phyloP scores from a whole-genome alignment of 2,113 vertebrate genomes.

The Accipiter virgatus region DNA sequence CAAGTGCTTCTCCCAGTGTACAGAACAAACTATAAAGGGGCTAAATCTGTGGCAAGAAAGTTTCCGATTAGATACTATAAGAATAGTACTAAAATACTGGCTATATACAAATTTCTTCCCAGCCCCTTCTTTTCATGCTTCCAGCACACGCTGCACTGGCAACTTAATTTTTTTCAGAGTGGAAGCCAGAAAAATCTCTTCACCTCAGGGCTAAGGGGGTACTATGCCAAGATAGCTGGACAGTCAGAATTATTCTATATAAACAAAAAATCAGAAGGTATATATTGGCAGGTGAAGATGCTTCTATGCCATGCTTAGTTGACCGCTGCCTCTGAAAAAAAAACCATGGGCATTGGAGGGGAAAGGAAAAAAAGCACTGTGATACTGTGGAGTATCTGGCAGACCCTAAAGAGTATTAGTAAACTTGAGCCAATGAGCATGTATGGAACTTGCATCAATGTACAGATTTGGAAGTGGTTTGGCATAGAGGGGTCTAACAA shows the following conservation, averaged over 20 bases:
- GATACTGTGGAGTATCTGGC: not conserved
- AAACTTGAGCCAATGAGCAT: not conserved
- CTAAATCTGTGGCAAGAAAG: not conserved
- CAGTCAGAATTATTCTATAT: not conserved
- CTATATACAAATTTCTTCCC: not conserved
- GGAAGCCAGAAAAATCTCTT: not conserved
- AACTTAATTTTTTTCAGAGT: not conserved
- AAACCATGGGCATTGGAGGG: rapidly evolving
- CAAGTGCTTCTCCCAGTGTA: not conserved
- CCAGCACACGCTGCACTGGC: not conserved
- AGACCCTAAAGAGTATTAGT: not conserved
- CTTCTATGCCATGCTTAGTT: not conserved
- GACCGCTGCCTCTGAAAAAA: not conserved
- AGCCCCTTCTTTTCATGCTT: not conserved
- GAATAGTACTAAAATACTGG: not conserved
- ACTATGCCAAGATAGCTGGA: not conserved
- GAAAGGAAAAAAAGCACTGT: not conserved
- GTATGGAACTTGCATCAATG: not conserved
- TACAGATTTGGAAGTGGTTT: not conserved
- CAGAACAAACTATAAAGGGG: not conserved
- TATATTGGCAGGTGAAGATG: not conserved
- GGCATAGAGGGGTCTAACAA: not conserved
- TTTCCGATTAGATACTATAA: not conserved
- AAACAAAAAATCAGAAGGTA: not conserved
- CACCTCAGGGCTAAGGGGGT: not conserved